These are phyloP conservation scores for Steinernema hermaphroditum DNA, from an alignment of 2,888 invertebrate genomes.

Conservation along the genomic window DNA sequence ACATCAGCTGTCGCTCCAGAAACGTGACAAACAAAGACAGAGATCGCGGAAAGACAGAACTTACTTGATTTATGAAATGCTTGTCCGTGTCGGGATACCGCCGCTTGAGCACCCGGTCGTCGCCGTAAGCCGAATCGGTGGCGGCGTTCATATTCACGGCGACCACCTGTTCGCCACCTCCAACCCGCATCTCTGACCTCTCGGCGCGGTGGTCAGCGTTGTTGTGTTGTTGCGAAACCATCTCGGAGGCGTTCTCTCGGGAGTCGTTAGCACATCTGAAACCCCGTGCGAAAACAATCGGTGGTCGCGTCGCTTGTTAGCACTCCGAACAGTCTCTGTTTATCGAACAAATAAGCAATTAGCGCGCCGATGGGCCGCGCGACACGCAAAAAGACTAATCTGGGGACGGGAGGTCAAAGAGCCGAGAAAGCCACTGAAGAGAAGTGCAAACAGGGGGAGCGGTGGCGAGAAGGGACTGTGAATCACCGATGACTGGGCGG, in stretches of 20 bases:
- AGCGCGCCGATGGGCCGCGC: not conserved
- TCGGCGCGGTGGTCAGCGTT: not conserved
- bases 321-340: not conserved
- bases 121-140: not conserved
- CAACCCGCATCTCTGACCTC: conserved; percentile 7
- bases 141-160: not conserved
- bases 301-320: not conserved
- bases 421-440: not conserved
- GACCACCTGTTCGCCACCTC: not conserved
- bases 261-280: conserved; percentile 16
- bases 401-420: not conserved
- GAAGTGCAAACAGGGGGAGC: not conserved
- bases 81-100: conserved; percentile 2
- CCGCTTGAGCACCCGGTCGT: not conserved
- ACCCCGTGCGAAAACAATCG: conserved; percentile 2
- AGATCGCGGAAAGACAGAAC: not conserved
- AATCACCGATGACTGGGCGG: too few species aligned
- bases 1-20: too few species aligned
- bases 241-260: not conserved
- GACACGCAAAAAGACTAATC: not conserved
- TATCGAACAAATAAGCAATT: conserved; percentile 11
- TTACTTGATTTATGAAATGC: conserved; percentile 13
- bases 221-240: not conserved
- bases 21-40: too few species aligned
- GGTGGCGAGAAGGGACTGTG: not conserved